These are phyloP conservation scores for Gadopsis marmoratus DNA, from an alignment of 2,797 vertebrate species.

Conservation along the genomic window DNA sequence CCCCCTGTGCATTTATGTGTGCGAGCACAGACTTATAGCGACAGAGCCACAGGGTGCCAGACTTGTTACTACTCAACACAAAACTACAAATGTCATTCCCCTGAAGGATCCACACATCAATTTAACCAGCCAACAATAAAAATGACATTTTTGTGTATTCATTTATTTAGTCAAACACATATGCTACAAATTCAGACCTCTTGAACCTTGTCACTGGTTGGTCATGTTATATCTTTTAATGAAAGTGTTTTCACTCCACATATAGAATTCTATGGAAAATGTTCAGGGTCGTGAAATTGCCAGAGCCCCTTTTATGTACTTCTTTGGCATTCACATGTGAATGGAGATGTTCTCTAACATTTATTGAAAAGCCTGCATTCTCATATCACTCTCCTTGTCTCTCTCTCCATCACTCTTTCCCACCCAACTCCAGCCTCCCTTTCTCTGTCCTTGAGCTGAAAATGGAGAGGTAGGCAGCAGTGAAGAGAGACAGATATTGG, in stretches of 20 bases:
- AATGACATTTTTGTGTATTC: not conserved
- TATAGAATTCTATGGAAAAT: slow-evolving; percentile 2
- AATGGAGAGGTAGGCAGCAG: slow-evolving; percentile 74
- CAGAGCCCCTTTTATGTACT: slow-evolving; percentile 1
- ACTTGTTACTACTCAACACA: not conserved
- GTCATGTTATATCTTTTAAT: not conserved
- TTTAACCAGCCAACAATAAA: not conserved
- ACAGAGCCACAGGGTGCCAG: not conserved
- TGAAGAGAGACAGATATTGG: slow-evolving; percentile 73
- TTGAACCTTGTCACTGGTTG: not conserved
- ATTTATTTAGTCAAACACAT: not conserved
- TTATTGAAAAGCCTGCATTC: slow-evolving; percentile 42
- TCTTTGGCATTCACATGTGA: slow-evolving; percentile 8
- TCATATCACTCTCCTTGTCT: slow-evolving; percentile 14
- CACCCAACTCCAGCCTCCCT: slow-evolving; percentile 39
- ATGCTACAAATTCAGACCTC: not conserved
- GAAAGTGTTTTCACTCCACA: not conserved
- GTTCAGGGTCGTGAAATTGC: slow-evolving; percentile 4
- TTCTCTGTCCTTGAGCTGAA: slow-evolving; percentile 75
- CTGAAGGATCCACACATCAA: not conserved
- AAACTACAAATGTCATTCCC: not conserved
- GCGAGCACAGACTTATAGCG: not conserved
- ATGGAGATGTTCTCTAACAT: slow-evolving; percentile 42
- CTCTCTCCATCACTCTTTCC: slow-evolving; percentile 49
- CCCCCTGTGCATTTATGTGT: not conserved